These are phyloP conservation scores for Wiebesia pumilae DNA, from an alignment of 1,140 invertebrate genomes.

Conservation along the genomic window DNA sequence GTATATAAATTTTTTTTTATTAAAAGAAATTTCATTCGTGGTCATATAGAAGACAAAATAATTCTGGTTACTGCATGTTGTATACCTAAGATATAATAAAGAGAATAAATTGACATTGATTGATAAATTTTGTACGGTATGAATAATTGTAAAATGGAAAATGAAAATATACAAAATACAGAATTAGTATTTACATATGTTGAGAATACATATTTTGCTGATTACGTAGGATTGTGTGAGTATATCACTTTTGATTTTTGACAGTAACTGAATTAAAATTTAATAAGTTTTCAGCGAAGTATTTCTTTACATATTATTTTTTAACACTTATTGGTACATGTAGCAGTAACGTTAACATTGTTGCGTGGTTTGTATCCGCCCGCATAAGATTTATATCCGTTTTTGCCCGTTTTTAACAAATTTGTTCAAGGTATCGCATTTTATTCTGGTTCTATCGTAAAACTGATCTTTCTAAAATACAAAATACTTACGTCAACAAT, in stretches of 20 bases:
- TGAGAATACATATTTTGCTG: neutral
- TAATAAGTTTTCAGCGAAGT: neutral
- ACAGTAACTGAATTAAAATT: no score
- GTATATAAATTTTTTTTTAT: constrained; percentile 1
- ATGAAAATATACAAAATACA: neutral
- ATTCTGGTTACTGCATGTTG: neutral
- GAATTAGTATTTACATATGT: neutral
- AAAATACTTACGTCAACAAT: neutral
- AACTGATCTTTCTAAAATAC: neutral
- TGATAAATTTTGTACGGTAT: neutral
- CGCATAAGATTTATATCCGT: constrained; percentile 4
- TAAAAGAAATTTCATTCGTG: neutral
- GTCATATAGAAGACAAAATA: neutral
- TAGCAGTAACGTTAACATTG: neutral
- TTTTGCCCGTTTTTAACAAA: neutral
- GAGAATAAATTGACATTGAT: neutral
- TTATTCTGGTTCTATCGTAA: neutral
- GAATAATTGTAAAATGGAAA: neutral
- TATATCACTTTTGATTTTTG: no score
- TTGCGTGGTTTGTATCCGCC: neutral
- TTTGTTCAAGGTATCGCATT: neutral
- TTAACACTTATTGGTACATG: no score
- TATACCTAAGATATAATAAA: neutral
- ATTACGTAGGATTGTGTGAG: no score
- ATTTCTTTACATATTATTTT: neutral